Conservation (phyloP, 2,888 invertebrate genomes). For the Xylocampa areola region DNA sequence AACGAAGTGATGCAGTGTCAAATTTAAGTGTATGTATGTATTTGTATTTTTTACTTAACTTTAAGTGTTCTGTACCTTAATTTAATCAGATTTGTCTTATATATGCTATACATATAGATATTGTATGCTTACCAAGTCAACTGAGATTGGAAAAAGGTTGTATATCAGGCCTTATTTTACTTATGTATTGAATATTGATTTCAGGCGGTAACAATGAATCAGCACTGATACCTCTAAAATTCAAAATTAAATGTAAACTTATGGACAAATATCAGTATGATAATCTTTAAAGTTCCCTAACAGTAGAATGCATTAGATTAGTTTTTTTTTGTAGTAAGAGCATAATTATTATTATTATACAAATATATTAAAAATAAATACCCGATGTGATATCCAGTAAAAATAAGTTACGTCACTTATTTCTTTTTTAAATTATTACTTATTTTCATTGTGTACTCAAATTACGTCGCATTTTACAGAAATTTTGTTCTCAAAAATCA, state of each 20-base stretch:
- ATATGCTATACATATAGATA: too few relatives aligned
- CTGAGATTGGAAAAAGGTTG: neutral
- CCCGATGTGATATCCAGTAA: constrained; percentile 42
- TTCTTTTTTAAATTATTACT: neutral
- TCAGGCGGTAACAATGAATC: constrained; percentile 5
- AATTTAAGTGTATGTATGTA: constrained; percentile 44
- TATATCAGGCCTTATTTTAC: neutral
- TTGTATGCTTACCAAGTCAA: too few relatives aligned
- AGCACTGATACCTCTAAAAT: constrained; percentile 2
- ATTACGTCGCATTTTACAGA: neutral
- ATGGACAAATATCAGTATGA: constrained; percentile 3
- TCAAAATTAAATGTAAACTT: constrained; percentile 11
- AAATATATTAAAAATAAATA: constrained; percentile 18
- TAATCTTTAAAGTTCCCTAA: constrained; percentile 2
- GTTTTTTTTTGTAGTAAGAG: constrained; percentile 11
- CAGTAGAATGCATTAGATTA: constrained; percentile 19
- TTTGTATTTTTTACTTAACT: constrained; percentile 42
- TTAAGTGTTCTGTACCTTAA: constrained; percentile 33
- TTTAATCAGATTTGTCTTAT: constrained; percentile 17
- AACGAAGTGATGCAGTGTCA: constrained; percentile 46
- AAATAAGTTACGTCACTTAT: constrained; percentile 21
- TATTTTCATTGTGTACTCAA: constrained; percentile 6
- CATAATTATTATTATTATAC: constrained; percentile 1
- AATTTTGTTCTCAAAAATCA: too few relatives aligned
- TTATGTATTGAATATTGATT: constrained; percentile 5